Conservation (phyloP, 2,797 vertebrate species). For the Rallus crepitans region DNA sequence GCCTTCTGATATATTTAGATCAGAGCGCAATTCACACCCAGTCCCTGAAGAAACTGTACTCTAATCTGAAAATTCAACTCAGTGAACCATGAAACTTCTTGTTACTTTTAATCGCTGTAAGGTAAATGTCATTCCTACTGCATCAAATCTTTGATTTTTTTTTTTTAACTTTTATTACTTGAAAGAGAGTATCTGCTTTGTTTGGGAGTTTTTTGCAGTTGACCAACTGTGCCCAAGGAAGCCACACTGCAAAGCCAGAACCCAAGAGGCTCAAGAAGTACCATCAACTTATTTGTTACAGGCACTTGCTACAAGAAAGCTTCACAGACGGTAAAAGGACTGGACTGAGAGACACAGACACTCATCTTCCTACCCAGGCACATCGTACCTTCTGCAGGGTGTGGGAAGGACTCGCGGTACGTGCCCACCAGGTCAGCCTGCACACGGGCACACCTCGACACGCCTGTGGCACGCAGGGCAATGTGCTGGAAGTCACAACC, state of each 20-base stretch:
- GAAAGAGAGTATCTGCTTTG: neutral
- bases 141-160: neutral
- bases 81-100: conserved; percentile 32
- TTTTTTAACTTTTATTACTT: neutral
- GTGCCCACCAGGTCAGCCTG: neutral
- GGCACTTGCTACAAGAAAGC: neutral
- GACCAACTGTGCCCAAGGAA: neutral
- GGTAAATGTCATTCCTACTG: neutral
- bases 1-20: conserved; percentile 51
- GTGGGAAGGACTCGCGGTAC: accelerated
- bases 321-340: neutral
- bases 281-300: neutral
- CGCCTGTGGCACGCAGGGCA: neutral
- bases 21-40: neutral
- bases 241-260: neutral
- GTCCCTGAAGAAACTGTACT: conserved; percentile 24
- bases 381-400: accelerated
- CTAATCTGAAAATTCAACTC: conserved; percentile 25
- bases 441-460: neutral
- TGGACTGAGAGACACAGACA: neutral
- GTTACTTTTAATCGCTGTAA: conserved; percentile 23
- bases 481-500: neutral
- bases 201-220: neutral
- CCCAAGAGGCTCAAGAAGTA: neutral
- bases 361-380: neutral